Evolutionary conservation across 2,113 vertebrate genomes (phyloP).

Genomic region (Aix galericulata): DNA sequence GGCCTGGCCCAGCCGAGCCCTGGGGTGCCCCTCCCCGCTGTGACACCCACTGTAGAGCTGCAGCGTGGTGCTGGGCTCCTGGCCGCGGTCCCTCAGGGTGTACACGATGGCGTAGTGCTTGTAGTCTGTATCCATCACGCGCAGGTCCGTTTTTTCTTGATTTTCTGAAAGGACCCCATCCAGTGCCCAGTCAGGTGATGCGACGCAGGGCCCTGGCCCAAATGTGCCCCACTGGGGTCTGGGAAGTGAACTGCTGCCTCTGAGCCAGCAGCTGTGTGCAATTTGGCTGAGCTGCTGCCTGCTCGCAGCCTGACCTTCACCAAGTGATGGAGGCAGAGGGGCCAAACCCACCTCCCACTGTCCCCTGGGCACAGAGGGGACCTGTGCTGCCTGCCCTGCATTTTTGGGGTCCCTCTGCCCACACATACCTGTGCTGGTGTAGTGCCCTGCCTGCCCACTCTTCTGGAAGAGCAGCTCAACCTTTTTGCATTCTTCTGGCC

Average conservation of each 20-base stretch:
- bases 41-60: constrained; percentile 11
- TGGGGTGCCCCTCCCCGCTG: accelerated
- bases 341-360: not conserved
- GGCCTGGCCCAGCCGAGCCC: not conserved
- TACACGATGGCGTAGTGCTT: not conserved
- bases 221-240: accelerated
- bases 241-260: not conserved
- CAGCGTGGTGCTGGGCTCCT: accelerated
- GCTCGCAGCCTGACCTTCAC: accelerated
- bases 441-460: not conserved
- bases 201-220: not conserved
- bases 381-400: not conserved
- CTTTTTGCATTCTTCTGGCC: not conserved
- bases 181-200: accelerated
- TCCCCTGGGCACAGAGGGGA: accelerated
- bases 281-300: accelerated
- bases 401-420: not conserved
- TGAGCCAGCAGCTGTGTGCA: accelerated
- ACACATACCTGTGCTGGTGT: not conserved
- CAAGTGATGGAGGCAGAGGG: accelerated
- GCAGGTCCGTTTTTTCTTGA: not conserved
- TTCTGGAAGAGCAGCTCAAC: not conserved
- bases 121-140: not conserved
- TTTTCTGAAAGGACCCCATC: not conserved
- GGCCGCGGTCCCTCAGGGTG: accelerated